phyloP scores from a whole-genome alignment of 2,113 vertebrate species.

The Pheucticus melanocephalus region DNA sequence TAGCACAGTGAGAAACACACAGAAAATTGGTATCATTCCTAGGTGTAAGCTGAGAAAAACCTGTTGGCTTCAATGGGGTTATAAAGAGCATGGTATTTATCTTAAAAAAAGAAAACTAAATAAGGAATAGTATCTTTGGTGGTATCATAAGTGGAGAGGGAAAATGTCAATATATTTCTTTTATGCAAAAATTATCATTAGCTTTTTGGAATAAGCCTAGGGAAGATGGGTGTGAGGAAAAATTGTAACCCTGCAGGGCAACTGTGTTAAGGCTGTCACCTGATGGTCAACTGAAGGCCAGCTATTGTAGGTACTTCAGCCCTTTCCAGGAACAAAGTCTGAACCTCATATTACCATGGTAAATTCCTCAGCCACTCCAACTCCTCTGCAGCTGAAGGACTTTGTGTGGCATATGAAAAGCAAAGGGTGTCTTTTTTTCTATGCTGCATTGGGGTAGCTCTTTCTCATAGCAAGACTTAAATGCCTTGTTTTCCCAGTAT shows the following conservation, averaged over 20 bases:
- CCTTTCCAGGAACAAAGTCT: neutral
- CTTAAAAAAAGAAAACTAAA: neutral
- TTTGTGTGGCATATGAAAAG: accelerated
- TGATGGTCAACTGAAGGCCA: neutral
- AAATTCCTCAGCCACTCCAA: neutral
- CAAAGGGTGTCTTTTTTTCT: neutral
- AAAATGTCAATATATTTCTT: neutral
- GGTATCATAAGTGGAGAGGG: neutral
- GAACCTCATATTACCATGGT: neutral
- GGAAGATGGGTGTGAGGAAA: neutral
- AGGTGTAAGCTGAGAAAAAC: neutral
- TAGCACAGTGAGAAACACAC: neutral
- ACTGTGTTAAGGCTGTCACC: neutral
- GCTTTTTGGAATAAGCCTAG: neutral
- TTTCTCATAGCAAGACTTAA: neutral
- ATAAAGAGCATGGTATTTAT: neutral
- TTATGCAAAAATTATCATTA: neutral
- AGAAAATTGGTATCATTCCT: neutral
- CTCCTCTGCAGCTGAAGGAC: neutral
- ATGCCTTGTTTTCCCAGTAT: neutral
- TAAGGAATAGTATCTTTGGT: neutral
- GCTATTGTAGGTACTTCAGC: neutral
- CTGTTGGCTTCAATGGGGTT: neutral
- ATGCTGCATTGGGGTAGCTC: neutral
- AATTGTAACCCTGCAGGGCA: neutral